Conservation (phyloP, 2,888 invertebrate genomes). For the Aspidiotus rigidus region DNA sequence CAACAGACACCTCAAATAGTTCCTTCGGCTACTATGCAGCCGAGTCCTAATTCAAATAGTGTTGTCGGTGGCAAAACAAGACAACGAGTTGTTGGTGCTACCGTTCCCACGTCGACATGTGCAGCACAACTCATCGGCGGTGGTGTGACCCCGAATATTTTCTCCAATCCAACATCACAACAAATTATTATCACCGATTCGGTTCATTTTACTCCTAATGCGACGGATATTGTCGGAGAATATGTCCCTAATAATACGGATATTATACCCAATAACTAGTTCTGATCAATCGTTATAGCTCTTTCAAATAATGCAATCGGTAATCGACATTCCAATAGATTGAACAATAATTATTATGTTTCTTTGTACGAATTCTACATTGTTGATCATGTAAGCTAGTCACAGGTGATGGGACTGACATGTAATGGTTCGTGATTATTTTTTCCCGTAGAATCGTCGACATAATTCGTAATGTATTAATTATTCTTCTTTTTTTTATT, state of each 20-base stretch:
- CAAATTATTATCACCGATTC: conserved; percentile 21
- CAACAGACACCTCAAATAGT: conserved; percentile 23
- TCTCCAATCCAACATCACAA: conserved; percentile 44
- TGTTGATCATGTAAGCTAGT: conserved; percentile 5
- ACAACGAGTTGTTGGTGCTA: conserved; percentile 48
- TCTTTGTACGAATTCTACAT: neutral
- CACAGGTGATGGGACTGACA: neutral
- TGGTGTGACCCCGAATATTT: conserved; percentile 60
- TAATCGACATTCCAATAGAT: conserved; percentile 1
- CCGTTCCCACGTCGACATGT: conserved; percentile 52
- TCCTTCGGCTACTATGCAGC: conserved; percentile 44
- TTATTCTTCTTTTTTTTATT: too few relatives aligned
- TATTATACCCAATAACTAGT: conserved; percentile 20
- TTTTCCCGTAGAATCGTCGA: neutral
- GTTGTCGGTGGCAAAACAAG: conserved; percentile 39
- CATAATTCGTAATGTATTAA: too few relatives aligned
- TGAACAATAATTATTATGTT: neutral
- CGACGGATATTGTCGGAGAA: conserved; percentile 14
- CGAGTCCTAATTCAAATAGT: conserved; percentile 44
- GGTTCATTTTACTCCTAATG: conserved; percentile 6
- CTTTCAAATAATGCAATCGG: neutral
- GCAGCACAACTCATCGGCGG: conserved; percentile 58
- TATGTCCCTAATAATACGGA: conserved; percentile 13
- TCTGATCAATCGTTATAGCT: too few relatives aligned
- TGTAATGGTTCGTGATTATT: neutral